A percentile compares a stretch with the other conserved stretches of the same genome.
These are phyloP conservation scores for Hystrix brachyura DNA, from an alignment of 2,113 vertebrate species.

Conservation along the genomic window DNA sequence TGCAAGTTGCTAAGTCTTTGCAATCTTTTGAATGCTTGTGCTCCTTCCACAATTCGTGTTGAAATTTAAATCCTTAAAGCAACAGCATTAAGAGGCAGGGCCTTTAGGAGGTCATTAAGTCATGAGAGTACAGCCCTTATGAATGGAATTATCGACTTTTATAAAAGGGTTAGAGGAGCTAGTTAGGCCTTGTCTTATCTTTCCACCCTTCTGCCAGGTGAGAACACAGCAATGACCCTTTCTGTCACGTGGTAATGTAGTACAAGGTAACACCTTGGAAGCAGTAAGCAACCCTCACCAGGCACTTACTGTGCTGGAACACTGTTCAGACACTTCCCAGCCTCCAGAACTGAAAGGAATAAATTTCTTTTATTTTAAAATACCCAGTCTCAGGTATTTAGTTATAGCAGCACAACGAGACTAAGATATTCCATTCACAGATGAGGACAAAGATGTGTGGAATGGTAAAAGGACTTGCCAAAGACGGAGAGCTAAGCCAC, in stretches of 20 bases:
- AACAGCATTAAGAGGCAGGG: background rate
- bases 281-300: background rate
- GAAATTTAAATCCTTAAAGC: background rate
- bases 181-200: background rate
- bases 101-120: background rate
- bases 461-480: background rate
- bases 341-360: background rate
- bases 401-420: background rate
- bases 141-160: background rate
- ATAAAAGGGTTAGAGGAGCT: background rate
- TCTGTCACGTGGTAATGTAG: background rate
- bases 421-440: background rate
- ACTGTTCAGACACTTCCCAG: background rate
- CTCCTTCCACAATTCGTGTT: background rate
- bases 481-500: background rate
- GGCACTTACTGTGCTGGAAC: no score
- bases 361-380: background rate
- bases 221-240: background rate
- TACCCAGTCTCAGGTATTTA: background rate
- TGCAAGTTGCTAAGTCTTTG: background rate
- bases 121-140: background rate
- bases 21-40: background rate
- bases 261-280: background rate
- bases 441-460: background rate
- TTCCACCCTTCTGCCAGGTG: background rate